phyloP scores from a whole-genome alignment of 2,113 vertebrate genomes.

The Oncorhynchus mykiss region DNA sequence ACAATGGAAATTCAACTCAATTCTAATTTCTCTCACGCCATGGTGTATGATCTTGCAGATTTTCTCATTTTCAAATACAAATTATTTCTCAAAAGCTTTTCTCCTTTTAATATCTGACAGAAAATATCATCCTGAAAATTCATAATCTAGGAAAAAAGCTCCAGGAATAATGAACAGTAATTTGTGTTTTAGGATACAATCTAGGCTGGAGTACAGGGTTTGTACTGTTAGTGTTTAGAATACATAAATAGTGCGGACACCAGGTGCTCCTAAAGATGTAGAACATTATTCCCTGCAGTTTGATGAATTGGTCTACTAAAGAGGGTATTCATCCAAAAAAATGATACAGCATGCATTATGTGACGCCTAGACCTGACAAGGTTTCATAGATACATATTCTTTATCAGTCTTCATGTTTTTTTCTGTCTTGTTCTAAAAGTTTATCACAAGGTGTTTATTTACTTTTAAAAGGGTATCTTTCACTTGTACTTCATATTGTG shows the following conservation, averaged over 20 bases:
- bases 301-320: slow-evolving; percentile 82
- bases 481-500: no score
- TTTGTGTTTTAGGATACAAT: slow-evolving; percentile 53
- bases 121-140: not conserved
- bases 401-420: not conserved
- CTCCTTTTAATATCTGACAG: not conserved
- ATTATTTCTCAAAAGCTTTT: no score
- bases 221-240: slow-evolving; percentile 68
- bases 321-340: slow-evolving; percentile 79
- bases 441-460: not conserved
- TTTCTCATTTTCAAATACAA: not conserved
- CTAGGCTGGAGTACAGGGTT: slow-evolving; percentile 68
- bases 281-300: slow-evolving; percentile 79
- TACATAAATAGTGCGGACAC: slow-evolving; percentile 76
- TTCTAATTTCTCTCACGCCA: no score
- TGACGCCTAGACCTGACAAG: slow-evolving; percentile 65
- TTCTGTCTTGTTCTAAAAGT: slow-evolving; percentile 1
- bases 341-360: slow-evolving; percentile 67
- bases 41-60: not conserved
- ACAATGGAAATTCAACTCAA: no score
- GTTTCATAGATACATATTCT: slow-evolving; percentile 42
- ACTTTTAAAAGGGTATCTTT: not conserved
- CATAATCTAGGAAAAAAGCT: slow-evolving; percentile 1
- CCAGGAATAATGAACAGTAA: slow-evolving; percentile 53
- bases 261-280: slow-evolving; percentile 74